These are phyloP conservation scores for Hyles lineata DNA, from an alignment of 2,888 invertebrate genomes.

Conservation along the genomic window DNA sequence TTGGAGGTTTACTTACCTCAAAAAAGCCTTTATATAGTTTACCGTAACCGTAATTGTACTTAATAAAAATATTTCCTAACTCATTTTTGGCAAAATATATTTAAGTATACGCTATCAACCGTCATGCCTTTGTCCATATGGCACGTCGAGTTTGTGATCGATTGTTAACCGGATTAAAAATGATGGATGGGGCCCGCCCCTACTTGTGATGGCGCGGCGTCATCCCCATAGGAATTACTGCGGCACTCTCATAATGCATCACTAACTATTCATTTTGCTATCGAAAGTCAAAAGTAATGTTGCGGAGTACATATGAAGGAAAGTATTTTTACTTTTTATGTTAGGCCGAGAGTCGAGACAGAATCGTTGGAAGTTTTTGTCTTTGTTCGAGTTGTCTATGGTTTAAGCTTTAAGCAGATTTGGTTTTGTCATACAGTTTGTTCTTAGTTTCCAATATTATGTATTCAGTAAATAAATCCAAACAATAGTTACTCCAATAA, in stretches of 20 bases:
- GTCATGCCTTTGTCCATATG: not conserved
- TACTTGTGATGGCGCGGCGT: constrained; percentile 34
- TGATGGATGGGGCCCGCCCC: constrained; percentile 58
- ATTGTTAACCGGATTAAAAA: constrained; percentile 53
- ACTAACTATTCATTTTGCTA: not conserved
- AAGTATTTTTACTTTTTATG: no score
- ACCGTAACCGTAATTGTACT: not conserved
- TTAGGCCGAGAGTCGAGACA: no score
- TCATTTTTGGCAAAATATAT: not conserved
- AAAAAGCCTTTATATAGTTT: not conserved
- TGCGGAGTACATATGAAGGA: no score
- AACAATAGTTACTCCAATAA: no score
- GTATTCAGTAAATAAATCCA: no score
- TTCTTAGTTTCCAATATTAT: no score
- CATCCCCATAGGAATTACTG: constrained; percentile 29
- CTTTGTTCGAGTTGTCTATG: no score
- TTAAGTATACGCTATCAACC: not conserved
- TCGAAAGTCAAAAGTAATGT: not conserved
- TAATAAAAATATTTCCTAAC: not conserved
- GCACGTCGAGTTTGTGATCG: constrained; percentile 45
- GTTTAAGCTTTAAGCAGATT: no score
- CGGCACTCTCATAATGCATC: constrained; percentile 28
- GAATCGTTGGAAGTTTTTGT: no score
- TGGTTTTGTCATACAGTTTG: no score
- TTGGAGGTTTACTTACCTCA: not conserved